Base-by-base conservation (phyloP, 2,113 vertebrate species). In the Promerops cafer region DNA sequence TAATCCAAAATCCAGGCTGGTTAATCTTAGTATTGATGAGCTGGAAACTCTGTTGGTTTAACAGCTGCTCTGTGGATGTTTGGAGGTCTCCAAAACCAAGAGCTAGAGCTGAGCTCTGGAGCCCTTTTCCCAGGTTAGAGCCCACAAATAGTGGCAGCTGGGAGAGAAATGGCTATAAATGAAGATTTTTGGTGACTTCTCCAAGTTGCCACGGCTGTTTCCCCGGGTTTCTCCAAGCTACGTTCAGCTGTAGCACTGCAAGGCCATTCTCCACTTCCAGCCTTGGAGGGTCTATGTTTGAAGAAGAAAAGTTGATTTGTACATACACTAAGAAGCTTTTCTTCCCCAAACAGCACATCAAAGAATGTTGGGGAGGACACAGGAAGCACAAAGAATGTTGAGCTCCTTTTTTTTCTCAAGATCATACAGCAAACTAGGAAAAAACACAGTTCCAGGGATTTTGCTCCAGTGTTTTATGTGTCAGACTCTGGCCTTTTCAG, bases 1-100 rank as follows among this genome's bases (percentile, higher is more conserved):
- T 21, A 42, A 70, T 12, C n/a, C 65, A 50, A 22, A 87, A 26
- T 26, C 47, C 17, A 30, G 5, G 30, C 49, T 8, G 13, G 26
- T n/a, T 81, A 42, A n/a, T n/a, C 44, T 30, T 7, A 3, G 18
- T 3, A 2, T 0, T 0, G 2, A 30, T 15, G 54, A 72, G 40
- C 45, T 76, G 80, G 39, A 44, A 60, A 24, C n/a, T 16, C 1
- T 20, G 2, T 26, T 23, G 12, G 21, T 59, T 66, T 63, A 35
- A 2, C 28, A 28, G 42, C 37, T 70, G 78, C 56, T 66, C n/a
- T 31, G 56, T 11, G 79, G 81, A 1, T 33, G 3, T 45, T n/a
- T 87, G 68, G 54, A 47, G 63, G 30, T 47, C 30, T 26, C 71
- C 60, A 76, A 83, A 49, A 2, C 23, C 49, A 44, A 20, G 77